Percentiles rank a stretch among this genome's conserved stretches.
These are phyloP conservation scores for Thecocarcelia acutangulata DNA, from an alignment of 2,888 invertebrate genomes.

Conservation along the genomic window DNA sequence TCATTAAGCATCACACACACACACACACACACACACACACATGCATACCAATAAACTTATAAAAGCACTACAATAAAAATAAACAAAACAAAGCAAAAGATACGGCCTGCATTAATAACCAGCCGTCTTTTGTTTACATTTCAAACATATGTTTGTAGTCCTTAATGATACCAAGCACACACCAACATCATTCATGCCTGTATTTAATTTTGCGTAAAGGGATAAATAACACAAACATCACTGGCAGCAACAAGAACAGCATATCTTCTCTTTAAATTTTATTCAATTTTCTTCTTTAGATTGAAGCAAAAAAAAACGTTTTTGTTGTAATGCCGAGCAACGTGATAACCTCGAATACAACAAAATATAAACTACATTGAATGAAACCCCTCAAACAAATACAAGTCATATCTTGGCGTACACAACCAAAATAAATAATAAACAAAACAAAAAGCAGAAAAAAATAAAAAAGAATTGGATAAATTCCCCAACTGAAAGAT, in stretches of 20 bases:
- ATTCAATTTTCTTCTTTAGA: neutral
- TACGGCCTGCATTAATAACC: neutral
- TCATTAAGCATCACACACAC: neutral
- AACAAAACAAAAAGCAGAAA: neutral
- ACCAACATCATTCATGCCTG: slow-evolving; percentile 67
- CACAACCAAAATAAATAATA: neutral
- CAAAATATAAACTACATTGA: slow-evolving; percentile 20
- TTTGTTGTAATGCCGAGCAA: slow-evolving; percentile 56
- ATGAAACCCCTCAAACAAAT: slow-evolving; percentile 36
- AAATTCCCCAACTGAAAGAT: slow-evolving; percentile 55
- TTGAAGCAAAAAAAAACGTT: slow-evolving; percentile 7
- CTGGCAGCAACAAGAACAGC: slow-evolving; percentile 23
- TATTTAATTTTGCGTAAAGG: slow-evolving; percentile 78
- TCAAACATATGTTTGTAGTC: slow-evolving; percentile 1
- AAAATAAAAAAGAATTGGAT: slow-evolving; percentile 30
- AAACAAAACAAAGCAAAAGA: neutral
- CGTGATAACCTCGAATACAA: slow-evolving; percentile 62
- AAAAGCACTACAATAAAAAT: neutral
- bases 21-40: neutral
- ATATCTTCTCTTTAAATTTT: slow-evolving; percentile 45
- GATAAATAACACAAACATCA: slow-evolving; percentile 64
- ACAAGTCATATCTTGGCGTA: slow-evolving; percentile 21
- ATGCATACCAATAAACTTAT: neutral
- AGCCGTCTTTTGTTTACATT: slow-evolving; percentile 2
- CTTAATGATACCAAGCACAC: slow-evolving; percentile 1